Evolutionary conservation across 1,140 invertebrate genomes (phyloP), one percentile per base, ranked within the genome.

Genomic region (Oppia nitens): DNA sequence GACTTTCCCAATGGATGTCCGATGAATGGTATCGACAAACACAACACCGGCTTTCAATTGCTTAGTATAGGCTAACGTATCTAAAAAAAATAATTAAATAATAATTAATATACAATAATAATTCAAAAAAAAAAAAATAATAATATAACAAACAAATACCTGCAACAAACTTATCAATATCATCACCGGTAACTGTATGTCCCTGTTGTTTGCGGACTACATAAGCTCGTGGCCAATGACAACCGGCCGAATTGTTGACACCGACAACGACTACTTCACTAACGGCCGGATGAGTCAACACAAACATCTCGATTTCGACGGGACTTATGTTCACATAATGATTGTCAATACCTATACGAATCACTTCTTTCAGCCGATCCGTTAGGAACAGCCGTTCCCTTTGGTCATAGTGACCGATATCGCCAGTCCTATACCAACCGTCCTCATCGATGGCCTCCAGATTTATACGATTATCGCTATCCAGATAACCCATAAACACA

Each of bases 391-490:
- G 52, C 28, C 53, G 57, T 14, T 61, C 65, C 40, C 61, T 60
- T n/a, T 64, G 52, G 24, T 66, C 53, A 49, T 65, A 66, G 17
- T 61, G 52, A 1, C 72, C 74, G 29, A 75, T 67, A 64, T 76
- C 74, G 21, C 74, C 74, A n/a, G 72, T 75, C 55, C 72, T 71
- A 17, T 74, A 63, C 72, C 72, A 76, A 0, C 74, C 73, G 52
- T 74, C 71, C 0, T 74, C 73, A 53, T 74, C 71, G 3, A 63
- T 56, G 1, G 74, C 32, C 2, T 65, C 63, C 59, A 72, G 69
- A 2, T 63, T 64, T 3, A 72, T 74, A 51, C 68, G 69, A 51
- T 72, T 69, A 14, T n/a, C n/a, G 11, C 29, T 23, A 47, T 47
- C 23, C 6, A n/a, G 26, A 54, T 25, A 28, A 6, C 49, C 49